Conservation (phyloP, 2,888 invertebrate genomes). For the Tachina fera region DNA sequence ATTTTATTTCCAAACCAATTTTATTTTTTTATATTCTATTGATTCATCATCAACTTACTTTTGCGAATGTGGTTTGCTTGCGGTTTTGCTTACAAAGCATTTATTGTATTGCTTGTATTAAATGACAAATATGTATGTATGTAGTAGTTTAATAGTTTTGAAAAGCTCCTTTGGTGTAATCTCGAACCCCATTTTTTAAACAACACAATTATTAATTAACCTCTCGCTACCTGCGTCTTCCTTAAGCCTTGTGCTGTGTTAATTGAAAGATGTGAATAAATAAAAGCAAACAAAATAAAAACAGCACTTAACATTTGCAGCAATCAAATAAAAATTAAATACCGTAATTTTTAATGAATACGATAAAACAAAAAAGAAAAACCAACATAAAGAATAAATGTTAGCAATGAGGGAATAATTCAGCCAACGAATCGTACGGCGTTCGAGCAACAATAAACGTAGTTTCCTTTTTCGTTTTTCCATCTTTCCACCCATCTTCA, state of each 20-base stretch:
- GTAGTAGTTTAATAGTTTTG: not conserved
- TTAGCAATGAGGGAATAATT: slow-evolving; percentile 1
- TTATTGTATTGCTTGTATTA: not conserved
- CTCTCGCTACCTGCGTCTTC: slow-evolving; percentile 11
- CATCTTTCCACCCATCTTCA: not conserved
- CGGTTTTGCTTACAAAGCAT: not conserved
- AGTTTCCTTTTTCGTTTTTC: not conserved
- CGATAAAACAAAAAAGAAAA: slow-evolving; percentile 32
- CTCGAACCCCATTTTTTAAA: slow-evolving; percentile 1
- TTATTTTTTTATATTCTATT: no score
- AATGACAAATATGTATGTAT: not conserved
- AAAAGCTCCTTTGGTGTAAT: not conserved
- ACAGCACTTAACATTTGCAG: slow-evolving; percentile 58
- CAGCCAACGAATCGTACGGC: not conserved
- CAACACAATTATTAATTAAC: slow-evolving; percentile 56
- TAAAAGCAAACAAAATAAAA: slow-evolving; percentile 36
- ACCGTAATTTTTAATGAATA: slow-evolving; percentile 59
- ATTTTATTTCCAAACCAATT: no score
- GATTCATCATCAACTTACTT: not conserved
- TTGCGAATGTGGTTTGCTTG: not conserved
- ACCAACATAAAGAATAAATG: not conserved
- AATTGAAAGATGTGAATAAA: slow-evolving; percentile 38
- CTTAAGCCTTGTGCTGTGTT: slow-evolving; percentile 9
- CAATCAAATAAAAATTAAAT: slow-evolving; percentile 63
- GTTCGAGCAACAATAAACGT: slow-evolving; percentile 8